These are phyloP conservation scores for Sminthurides bifidus DNA, from an alignment of 1,140 invertebrate genomes.

Conservation along the genomic window DNA sequence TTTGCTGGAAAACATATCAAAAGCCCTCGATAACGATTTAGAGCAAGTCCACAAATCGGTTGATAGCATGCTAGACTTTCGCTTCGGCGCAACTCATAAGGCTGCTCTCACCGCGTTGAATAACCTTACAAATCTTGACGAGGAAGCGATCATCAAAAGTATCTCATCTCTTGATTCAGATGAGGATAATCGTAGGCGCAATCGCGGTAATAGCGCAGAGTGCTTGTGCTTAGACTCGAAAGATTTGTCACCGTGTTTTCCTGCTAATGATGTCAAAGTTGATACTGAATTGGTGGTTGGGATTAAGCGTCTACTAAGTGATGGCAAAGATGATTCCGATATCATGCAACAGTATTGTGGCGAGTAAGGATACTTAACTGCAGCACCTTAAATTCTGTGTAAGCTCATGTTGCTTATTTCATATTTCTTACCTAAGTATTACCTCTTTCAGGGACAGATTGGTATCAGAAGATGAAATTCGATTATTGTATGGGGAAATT, in stretches of 20 bases:
- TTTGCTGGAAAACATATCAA: not conserved
- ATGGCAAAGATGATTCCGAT: not conserved
- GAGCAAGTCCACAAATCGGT: not conserved
- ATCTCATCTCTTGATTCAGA: constrained; percentile 3
- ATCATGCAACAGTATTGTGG: not conserved
- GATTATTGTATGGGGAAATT: not conserved
- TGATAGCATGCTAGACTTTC: not conserved
- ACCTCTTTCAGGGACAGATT: not conserved
- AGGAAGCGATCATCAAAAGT: not conserved
- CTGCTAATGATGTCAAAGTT: not conserved
- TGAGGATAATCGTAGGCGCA: not conserved
- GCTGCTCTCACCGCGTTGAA: not conserved
- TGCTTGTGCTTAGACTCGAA: constrained; percentile 1
- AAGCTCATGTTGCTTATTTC: not conserved
- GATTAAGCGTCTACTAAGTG: constrained; percentile 1
- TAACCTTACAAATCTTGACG: not conserved
- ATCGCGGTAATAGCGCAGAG: not conserved
- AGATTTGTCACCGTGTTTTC: constrained; percentile 1
- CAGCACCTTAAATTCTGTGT: not conserved
- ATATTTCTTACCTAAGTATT: not conserved
- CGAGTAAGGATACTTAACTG: not conserved
- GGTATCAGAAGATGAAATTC: constrained; percentile 1
- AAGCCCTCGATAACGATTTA: not conserved
- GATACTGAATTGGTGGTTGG: not conserved
- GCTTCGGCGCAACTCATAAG: not conserved